These are phyloP conservation scores for Asobara japonica DNA, from an alignment of 1,140 invertebrate genomes.

Conservation along the genomic window DNA sequence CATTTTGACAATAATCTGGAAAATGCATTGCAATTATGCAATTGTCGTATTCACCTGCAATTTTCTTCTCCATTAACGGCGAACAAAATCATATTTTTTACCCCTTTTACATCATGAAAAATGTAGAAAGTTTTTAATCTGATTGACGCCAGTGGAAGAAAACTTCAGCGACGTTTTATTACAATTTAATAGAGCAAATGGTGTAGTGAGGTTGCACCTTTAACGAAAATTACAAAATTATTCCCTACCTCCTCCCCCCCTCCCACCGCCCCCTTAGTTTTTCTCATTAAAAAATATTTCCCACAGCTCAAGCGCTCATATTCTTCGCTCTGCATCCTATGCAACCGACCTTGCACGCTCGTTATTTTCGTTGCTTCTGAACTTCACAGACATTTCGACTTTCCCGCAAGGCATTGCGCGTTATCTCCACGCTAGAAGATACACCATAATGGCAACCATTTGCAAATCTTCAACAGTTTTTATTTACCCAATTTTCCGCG, in stretches of 20 bases:
- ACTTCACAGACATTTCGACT: slow-evolving; percentile 11
- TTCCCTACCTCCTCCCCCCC: background rate
- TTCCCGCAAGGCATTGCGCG: background rate
- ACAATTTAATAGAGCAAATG: background rate
- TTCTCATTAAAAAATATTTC: slow-evolving; percentile 9
- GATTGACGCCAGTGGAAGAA: too few relatives aligned
- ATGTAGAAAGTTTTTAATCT: background rate
- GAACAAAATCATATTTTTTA: too few relatives aligned
- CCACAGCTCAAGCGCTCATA: background rate
- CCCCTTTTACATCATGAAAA: too few relatives aligned
- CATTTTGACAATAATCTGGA: background rate
- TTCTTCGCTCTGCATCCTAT: background rate
- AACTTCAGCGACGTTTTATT: background rate
- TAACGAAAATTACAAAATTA: slow-evolving; percentile 9
- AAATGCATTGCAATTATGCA: background rate
- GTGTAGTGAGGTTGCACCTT: background rate
- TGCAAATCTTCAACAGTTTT: background rate
- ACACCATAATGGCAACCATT: background rate
- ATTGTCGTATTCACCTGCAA: too few relatives aligned
- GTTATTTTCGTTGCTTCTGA: background rate
- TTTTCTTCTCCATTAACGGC: too few relatives aligned
- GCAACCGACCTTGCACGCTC: background rate
- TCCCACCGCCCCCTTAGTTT: background rate
- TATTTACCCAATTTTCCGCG: background rate
- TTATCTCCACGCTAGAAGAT: background rate